Evolutionary conservation across 2,113 vertebrate species (phyloP).

Genomic region (Gorsachius goisagi): DNA sequence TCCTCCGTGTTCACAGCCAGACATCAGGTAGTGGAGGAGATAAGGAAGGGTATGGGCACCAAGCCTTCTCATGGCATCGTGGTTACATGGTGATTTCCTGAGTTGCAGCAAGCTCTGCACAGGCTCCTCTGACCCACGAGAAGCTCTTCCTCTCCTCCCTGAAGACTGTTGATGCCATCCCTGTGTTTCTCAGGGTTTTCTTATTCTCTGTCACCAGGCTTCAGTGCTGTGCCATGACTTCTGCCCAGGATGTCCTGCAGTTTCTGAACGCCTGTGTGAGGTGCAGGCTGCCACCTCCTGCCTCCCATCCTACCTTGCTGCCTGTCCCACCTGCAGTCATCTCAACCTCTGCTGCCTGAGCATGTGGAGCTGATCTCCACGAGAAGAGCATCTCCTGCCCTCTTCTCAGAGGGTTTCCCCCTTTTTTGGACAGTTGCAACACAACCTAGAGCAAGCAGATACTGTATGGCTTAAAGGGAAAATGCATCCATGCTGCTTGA

Average conservation of each 20-base stretch:
- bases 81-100: accelerated
- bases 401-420: not conserved
- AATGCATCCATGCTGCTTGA: not conserved
- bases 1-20: not conserved
- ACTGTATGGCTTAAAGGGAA: not conserved
- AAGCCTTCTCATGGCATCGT: not conserved
- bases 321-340: not conserved
- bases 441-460: not conserved
- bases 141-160: not conserved
- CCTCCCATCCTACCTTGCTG: not conserved
- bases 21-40: not conserved
- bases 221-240: not conserved
- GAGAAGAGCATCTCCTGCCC: not conserved
- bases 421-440: not conserved
- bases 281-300: not conserved
- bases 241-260: not conserved
- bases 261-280: not conserved
- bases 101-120: not conserved
- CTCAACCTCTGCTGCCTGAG: not conserved
- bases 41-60: not conserved
- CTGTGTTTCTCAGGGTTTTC: not conserved
- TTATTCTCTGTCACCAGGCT: not conserved
- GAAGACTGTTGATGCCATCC: not conserved
- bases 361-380: not conserved
- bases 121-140: not conserved